Conservation (phyloP, 2,113 vertebrate genomes). For the Caranx melampygus region DNA sequence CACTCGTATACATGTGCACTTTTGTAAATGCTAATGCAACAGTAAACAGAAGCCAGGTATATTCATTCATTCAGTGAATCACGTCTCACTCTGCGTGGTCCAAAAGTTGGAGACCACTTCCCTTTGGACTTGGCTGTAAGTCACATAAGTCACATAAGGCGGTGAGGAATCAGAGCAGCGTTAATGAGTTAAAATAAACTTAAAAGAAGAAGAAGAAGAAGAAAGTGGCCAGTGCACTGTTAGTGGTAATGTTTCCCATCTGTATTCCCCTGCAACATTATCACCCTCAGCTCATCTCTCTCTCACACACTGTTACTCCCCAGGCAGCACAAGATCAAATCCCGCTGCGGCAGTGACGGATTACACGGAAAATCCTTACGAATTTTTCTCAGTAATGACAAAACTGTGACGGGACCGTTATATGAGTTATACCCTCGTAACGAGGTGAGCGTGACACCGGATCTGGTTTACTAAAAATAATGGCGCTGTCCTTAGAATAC, state of each 20-base stretch:
- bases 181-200: conserved; percentile 27
- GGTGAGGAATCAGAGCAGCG: conserved; percentile 43
- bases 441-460: conserved; percentile 14
- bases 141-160: conserved; percentile 42
- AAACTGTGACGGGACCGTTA: conserved; percentile 46
- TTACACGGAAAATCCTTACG: conserved; percentile 47
- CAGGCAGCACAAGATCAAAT: conserved; percentile 51
- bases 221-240: conserved; percentile 32
- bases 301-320: conserved; percentile 44
- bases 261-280: conserved; percentile 50
- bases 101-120: too few relatives aligned
- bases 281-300: conserved; percentile 44
- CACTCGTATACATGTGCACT: neutral
- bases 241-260: conserved; percentile 49
- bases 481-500: conserved; percentile 6
- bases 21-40: conserved; percentile 17
- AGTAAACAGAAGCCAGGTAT: conserved; percentile 1
- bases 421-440: conserved; percentile 48
- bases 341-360: conserved; percentile 50
- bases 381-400: conserved; percentile 51
- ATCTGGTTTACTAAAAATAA: conserved; percentile 28
- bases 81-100: neutral
- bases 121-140: neutral
- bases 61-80: conserved; percentile 23
- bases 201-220: conserved; percentile 19